Evolutionary conservation across 2,888 invertebrate species (phyloP).

Genomic region (Caenorhabditis sp.): DNA sequence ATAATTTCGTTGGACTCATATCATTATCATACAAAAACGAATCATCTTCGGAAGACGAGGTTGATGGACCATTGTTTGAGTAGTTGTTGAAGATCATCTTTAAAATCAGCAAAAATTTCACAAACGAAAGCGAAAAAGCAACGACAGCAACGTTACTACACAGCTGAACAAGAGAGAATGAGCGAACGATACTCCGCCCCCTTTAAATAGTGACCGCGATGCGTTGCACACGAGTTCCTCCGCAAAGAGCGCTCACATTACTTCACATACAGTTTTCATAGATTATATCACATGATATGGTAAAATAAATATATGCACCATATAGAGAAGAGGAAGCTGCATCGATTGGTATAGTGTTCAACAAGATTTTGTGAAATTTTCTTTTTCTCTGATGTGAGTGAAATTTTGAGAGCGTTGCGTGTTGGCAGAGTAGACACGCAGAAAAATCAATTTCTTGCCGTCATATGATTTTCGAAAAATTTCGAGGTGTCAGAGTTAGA

Average conservation of each 20-base stretch:
- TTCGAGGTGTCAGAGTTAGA: constrained; percentile 12
- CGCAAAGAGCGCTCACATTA: constrained; percentile 41
- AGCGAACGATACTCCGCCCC: not conserved
- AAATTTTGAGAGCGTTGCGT: not conserved
- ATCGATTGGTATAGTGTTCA: no score
- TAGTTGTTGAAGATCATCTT: constrained; percentile 26
- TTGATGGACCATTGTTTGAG: constrained; percentile 23
- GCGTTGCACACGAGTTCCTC: constrained; percentile 1
- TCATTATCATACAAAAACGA: constrained; percentile 12
- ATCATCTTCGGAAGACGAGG: constrained; percentile 43
- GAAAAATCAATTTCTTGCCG: not conserved
- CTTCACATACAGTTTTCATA: not conserved
- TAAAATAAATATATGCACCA: no score
- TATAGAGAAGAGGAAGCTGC: no score
- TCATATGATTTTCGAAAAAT: constrained; percentile 19
- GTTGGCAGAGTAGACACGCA: not conserved
- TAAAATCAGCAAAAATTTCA: constrained; percentile 10
- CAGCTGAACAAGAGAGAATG: constrained; percentile 16
- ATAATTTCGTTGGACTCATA: constrained; percentile 50
- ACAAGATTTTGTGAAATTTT: no score
- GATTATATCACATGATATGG: no score
- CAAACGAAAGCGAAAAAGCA: not conserved
- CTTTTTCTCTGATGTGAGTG: no score
- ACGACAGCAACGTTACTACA: constrained; percentile 15
- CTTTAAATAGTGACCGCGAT: constrained; percentile 25